Evolutionary conservation across 2,888 invertebrate species (phyloP).

Genomic region (Cryptocheilus praepositus): DNA sequence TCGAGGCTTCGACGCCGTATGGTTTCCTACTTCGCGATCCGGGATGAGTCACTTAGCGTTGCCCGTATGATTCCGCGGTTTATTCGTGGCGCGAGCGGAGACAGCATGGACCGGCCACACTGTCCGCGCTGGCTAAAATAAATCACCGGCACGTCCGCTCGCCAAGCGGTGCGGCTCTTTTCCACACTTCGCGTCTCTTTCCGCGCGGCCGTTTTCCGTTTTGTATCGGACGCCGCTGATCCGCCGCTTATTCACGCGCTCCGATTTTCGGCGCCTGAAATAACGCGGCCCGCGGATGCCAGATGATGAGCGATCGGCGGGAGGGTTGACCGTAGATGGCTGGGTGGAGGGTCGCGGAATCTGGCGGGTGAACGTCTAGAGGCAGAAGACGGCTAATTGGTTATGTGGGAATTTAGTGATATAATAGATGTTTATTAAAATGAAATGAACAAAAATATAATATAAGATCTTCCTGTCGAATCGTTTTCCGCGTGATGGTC

Average conservation of each 20-base stretch:
- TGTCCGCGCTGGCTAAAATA: constrained; percentile 38
- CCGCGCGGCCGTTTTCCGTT: constrained; percentile 11
- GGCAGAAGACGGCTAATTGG: too few relatives aligned
- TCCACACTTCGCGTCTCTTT: constrained; percentile 8
- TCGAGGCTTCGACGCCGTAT: constrained; percentile 39
- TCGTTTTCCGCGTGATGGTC: too few relatives aligned
- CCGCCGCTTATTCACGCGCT: not conserved
- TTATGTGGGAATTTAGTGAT: too few relatives aligned
- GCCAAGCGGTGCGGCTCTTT: not conserved
- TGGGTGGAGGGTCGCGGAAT: too few relatives aligned
- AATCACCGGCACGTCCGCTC: constrained; percentile 36
- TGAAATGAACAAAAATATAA: too few relatives aligned
- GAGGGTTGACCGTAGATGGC: too few relatives aligned
- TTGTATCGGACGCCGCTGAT: too few relatives aligned
- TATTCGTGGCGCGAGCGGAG: constrained; percentile 60
- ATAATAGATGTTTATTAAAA: too few relatives aligned
- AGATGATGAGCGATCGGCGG: not conserved
- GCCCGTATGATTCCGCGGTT: constrained; percentile 60
- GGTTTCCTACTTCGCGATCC: constrained; percentile 60
- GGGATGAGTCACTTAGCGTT: constrained; percentile 55
- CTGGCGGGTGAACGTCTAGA: too few relatives aligned
- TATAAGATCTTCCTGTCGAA: too few relatives aligned
- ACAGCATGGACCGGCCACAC: constrained; percentile 47
- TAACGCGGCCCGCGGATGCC: not conserved
- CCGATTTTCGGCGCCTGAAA: not conserved